Evolutionary conservation across 2,888 invertebrate genomes (phyloP), one percentile per base, ranked within the genome.

Genomic region (Meta bourneti): DNA sequence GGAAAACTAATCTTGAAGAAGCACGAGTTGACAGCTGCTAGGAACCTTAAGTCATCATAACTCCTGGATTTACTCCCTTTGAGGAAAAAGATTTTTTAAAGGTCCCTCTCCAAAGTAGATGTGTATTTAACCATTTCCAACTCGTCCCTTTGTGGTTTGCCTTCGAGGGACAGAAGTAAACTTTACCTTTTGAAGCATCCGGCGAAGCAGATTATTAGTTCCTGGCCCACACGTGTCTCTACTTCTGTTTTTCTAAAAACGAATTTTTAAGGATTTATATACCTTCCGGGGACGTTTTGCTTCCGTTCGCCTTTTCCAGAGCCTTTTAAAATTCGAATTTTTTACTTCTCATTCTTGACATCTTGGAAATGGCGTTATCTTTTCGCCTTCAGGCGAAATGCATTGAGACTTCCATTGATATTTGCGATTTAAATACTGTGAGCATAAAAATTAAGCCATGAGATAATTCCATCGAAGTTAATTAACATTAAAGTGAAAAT

Each of bases 131-230:
- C 54, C n/a, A 20, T 61, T 61, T 48, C 61, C 48, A 61, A 61
- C 13, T 48, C 51, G 51, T 79, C 34, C 20, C 8, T 34, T 61
- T 6, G 49, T 51, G 49, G 1, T 78, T 20, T 79, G 13, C 34
- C 79, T 79, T 51, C 1, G 11, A 20, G 61, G 54, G 79, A 16
- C 61, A 61, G 79, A 16, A 79, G 61, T 19, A 20, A 61, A 79
- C 61, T 48, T 61, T 48, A 34, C 9, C 54, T 16, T 61, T 52
- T 75, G n/a, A 48, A 84, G 9, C 48, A 72, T 75, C 52, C 75
- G 16, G 51, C 71, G 74, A 74, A 82, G 84, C 52, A 20, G 70
- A 48, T 79, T 79, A 79, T 79, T 79, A 79, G 52, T 61, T 79
- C 54, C 54, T 9, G 61, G 61, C 4, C 9, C 11, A 61, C 61